Evolutionary conservation across 2,113 vertebrate genomes (phyloP).

Genomic region (Hippocampus mohnikei): DNA sequence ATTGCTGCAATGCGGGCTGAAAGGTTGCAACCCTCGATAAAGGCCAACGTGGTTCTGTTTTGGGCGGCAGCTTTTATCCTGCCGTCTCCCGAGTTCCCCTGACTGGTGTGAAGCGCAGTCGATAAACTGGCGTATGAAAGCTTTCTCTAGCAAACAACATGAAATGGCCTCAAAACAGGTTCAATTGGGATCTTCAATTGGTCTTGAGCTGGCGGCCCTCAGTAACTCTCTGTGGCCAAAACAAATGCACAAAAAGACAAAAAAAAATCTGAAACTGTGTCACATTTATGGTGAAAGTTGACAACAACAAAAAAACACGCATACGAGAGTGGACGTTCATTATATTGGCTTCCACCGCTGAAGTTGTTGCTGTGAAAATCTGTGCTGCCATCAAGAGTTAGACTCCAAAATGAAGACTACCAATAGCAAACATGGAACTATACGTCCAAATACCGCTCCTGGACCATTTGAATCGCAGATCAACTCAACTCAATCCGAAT

Average conservation of each 20-base stretch:
- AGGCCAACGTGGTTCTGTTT: not conserved
- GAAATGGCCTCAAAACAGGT: not conserved
- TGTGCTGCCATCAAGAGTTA: not conserved
- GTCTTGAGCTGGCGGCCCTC: not conserved
- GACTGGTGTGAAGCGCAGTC: slow-evolving; percentile 11
- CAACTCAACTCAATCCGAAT: not conserved
- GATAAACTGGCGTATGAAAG: slow-evolving; percentile 20
- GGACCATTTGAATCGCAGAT: not conserved
- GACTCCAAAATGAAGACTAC: not conserved
- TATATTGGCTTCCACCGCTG: not conserved
- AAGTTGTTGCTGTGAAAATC: not conserved
- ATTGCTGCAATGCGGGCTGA: not conserved
- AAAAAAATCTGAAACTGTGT: slow-evolving; percentile 20
- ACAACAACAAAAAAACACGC: too few relatives aligned
- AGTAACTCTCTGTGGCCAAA: not conserved
- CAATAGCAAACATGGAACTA: not conserved
- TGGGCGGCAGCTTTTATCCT: not conserved
- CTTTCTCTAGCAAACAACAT: not conserved
- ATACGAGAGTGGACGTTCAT: slow-evolving; percentile 8
- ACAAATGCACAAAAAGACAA: slow-evolving; percentile 16
- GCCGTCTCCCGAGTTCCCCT: not conserved
- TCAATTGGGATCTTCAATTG: slow-evolving; percentile 3
- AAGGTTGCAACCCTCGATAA: not conserved
- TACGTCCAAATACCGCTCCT: not conserved
- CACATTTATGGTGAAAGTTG: slow-evolving; percentile 12